phyloP scores from a whole-genome alignment of 2,113 vertebrate species.

The Calyptomena viridis region DNA sequence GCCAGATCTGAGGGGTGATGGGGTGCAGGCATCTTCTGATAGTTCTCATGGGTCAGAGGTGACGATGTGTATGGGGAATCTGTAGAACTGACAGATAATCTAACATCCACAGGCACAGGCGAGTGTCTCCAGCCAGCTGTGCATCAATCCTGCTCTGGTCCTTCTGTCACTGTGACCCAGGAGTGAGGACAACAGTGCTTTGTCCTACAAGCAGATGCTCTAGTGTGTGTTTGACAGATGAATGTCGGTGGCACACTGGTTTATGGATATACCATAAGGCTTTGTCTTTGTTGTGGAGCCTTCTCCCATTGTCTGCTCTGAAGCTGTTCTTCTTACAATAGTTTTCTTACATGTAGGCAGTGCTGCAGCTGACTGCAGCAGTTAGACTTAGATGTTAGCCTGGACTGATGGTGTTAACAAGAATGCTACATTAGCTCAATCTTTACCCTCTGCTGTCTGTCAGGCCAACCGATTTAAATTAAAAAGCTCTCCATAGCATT shows the following conservation, averaged over 20 bases:
- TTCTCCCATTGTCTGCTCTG: neutral
- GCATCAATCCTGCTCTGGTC: fast-evolving
- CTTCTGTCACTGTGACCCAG: neutral
- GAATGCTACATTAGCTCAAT: neutral
- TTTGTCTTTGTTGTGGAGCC: neutral
- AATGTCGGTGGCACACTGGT: fast-evolving
- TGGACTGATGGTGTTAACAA: neutral
- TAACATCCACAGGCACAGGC: neutral
- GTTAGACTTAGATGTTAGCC: neutral
- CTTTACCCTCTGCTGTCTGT: neutral
- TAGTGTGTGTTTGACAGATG: neutral
- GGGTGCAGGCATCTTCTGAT: neutral
- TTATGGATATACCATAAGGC: neutral
- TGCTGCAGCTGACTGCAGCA: neutral
- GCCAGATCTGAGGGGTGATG: neutral
- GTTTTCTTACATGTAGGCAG: neutral
- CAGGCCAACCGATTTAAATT: neutral
- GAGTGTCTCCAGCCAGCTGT: neutral
- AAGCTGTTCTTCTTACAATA: neutral
- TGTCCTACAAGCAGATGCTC: neutral
- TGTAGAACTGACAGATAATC: neutral
- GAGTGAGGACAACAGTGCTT: fast-evolving
- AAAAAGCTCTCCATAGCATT: neutral
- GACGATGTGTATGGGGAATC: neutral
- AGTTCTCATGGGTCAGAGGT: neutral